Percentiles rank a stretch among this genome's conserved stretches.
These are phyloP conservation scores for Apoda limacodes DNA, from an alignment of 2,888 invertebrate species.

Conservation along the genomic window DNA sequence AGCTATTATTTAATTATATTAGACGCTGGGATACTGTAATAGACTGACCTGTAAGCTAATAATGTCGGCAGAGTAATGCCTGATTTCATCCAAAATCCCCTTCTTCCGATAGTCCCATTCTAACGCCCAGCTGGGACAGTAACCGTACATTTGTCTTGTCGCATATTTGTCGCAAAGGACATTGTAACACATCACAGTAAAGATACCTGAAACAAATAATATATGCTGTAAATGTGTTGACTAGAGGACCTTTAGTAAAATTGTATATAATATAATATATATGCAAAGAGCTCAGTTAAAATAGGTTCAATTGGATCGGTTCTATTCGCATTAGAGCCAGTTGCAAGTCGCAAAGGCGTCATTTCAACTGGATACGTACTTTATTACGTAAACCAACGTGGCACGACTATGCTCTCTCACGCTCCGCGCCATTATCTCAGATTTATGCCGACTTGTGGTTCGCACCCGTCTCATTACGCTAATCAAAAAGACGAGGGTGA, in stretches of 20 bases:
- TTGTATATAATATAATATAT: too few relatives aligned
- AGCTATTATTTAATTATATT: too few relatives aligned
- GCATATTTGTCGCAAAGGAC: slow-evolving; percentile 99
- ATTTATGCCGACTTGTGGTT: slow-evolving; percentile 50
- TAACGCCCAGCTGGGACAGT: slow-evolving; percentile 99
- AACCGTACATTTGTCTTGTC: slow-evolving; percentile 98
- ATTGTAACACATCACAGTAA: slow-evolving; percentile 99
- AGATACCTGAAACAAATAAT: slow-evolving; percentile 76
- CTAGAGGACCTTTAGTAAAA: slow-evolving; percentile 1
- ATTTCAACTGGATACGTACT: slow-evolving; percentile 45
- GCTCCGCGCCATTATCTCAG: slow-evolving; percentile 51
- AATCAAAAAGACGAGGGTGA: slow-evolving; percentile 46
- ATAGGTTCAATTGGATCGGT: too few relatives aligned
- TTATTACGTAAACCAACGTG: slow-evolving; percentile 55
- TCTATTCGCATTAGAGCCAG: too few relatives aligned
- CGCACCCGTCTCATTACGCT: slow-evolving; percentile 56
- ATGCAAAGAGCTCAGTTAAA: neutral
- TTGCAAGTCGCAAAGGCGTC: too few relatives aligned
- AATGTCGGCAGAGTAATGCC: slow-evolving; percentile 96
- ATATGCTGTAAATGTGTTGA: too few relatives aligned
- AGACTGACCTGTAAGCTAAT: slow-evolving; percentile 81
- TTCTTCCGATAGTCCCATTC: slow-evolving; percentile 99
- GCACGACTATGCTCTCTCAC: slow-evolving; percentile 59
- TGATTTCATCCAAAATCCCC: slow-evolving; percentile 95
- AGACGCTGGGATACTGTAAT: too few relatives aligned